Evolutionary conservation across 2,797 vertebrate species (phyloP).

Genomic region (Clamator glandarius): DNA sequence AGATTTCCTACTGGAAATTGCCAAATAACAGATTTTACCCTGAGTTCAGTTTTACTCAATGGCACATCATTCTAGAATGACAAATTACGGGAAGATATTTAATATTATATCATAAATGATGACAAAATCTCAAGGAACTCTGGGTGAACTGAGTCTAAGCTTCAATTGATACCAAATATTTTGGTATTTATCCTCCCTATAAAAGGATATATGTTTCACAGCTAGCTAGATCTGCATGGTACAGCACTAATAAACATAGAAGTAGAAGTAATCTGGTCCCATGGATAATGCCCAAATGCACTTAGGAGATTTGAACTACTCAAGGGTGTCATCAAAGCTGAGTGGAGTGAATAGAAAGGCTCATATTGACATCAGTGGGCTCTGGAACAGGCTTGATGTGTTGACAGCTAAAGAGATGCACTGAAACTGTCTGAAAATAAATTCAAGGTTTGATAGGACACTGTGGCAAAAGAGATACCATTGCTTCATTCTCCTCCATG

Average conservation of each 20-base stretch:
- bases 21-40: slow-evolving; percentile 48
- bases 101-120: slow-evolving; percentile 40
- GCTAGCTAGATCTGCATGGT: background rate
- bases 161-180: slow-evolving; percentile 62
- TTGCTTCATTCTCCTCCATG: slow-evolving; percentile 35
- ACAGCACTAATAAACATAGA: slow-evolving; percentile 10
- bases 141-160: slow-evolving; percentile 1
- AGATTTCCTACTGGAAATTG: slow-evolving; percentile 70
- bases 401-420: slow-evolving; percentile 48
- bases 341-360: background rate
- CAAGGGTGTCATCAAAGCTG: slow-evolving; percentile 17
- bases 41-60: slow-evolving; percentile 30
- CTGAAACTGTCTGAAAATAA: slow-evolving; percentile 59
- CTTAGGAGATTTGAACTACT: background rate
- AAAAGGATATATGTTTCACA: slow-evolving; percentile 44
- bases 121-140: slow-evolving; percentile 31
- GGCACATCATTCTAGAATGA: slow-evolving; percentile 29
- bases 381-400: slow-evolving; percentile 32
- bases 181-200: slow-evolving; percentile 19
- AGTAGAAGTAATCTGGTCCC: background rate
- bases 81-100: slow-evolving; percentile 58
- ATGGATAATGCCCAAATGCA: background rate
- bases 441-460: slow-evolving; percentile 39
- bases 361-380: slow-evolving; percentile 7
- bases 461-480: slow-evolving; percentile 34